Conservation (phyloP, 2,113 vertebrate species). For the Sakesphorus luctuosus region DNA sequence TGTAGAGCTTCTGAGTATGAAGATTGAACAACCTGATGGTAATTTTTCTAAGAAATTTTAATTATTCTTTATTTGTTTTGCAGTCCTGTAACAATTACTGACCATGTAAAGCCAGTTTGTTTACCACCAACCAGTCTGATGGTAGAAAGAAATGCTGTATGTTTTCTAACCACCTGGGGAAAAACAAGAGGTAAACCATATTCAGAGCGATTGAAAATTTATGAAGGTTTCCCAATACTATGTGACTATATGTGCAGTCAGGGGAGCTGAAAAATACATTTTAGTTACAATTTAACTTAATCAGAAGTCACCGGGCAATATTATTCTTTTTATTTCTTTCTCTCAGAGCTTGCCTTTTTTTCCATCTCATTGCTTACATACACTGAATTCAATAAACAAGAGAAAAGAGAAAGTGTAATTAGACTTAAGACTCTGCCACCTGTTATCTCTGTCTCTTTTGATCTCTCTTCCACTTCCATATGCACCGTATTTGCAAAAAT, state of each 20-base stretch:
- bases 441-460: not conserved
- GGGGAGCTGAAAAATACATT: not conserved
- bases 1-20: not conserved
- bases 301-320: not conserved
- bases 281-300: not conserved
- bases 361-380: not conserved
- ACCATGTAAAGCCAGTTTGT: conserved; percentile 83
- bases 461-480: not conserved
- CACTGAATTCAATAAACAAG: not conserved
- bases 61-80: conserved; percentile 31
- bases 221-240: not conserved
- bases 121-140: conserved; percentile 81
- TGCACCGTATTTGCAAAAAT: not conserved
- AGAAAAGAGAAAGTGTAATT: not conserved
- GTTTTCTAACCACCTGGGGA: conserved; percentile 91
- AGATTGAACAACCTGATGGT: not conserved
- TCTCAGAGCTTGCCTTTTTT: not conserved
- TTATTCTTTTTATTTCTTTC: not conserved
- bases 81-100: conserved; percentile 83
- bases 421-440: not conserved
- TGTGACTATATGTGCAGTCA: not conserved
- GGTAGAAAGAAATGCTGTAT: conserved; percentile 78
- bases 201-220: fast-evolving
- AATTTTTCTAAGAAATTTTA: not conserved
- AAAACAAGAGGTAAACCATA: conserved; percentile 82